These are phyloP conservation scores for Corynorhinus townsendii DNA, from an alignment of 2,113 vertebrate species.

Conservation along the genomic window DNA sequence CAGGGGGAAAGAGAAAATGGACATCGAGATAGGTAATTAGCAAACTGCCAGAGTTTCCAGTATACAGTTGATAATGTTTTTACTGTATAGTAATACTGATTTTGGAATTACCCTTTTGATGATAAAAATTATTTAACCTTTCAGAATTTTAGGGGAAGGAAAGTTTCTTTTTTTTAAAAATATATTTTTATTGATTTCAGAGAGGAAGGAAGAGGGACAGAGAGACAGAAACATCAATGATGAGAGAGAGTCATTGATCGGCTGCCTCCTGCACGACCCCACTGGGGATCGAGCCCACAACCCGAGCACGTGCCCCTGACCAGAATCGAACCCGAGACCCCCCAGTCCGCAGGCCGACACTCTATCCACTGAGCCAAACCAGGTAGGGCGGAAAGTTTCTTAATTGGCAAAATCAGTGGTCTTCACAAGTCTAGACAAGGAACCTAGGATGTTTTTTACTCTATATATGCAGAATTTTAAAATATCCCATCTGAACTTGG, in stretches of 20 bases:
- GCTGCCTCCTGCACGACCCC: too few relatives aligned
- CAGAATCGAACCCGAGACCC: too few relatives aligned
- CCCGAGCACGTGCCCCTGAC: too few relatives aligned
- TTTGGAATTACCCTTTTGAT: neutral
- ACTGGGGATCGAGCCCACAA: too few relatives aligned
- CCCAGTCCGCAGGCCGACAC: too few relatives aligned
- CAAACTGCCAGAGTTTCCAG: neutral
- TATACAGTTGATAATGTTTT: neutral
- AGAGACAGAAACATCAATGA: too few relatives aligned
- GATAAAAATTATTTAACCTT: slow-evolving; percentile 14
- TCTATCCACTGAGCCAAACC: too few relatives aligned
- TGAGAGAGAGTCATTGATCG: too few relatives aligned
- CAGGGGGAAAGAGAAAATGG: neutral
- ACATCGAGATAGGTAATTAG: neutral
- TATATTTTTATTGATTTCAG: too few relatives aligned
- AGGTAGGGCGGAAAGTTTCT: neutral
- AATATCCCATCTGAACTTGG: neutral
- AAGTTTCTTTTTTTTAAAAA: neutral
- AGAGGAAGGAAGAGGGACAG: too few relatives aligned
- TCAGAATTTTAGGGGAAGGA: slow-evolving; percentile 36
- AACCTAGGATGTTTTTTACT: neutral
- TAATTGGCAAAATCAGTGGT: slow-evolving; percentile 37
- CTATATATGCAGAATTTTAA: neutral
- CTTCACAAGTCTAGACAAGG: neutral
- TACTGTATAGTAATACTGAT: neutral